Percentiles rank a stretch among this genome's conserved stretches.
Evolutionary conservation across 2,888 invertebrate genomes (phyloP).

Genomic region (Cataglyphis altisquamis): DNA sequence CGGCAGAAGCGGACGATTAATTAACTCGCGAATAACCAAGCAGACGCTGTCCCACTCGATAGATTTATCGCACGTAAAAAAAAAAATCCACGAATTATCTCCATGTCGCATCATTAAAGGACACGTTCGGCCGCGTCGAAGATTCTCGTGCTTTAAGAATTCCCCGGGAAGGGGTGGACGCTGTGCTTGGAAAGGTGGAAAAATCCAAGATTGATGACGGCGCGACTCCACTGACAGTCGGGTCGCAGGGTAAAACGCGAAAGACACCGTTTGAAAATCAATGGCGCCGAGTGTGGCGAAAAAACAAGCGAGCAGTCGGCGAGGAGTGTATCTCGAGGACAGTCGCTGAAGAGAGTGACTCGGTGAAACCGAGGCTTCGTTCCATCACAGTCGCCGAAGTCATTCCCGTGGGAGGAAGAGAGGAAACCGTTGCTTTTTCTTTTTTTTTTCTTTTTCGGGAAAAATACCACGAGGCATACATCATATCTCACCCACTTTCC

Average conservation of each 20-base stretch:
- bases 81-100: background rate
- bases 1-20: background rate
- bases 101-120: background rate
- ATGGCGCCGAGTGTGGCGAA: slow-evolving; percentile 61
- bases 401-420: slow-evolving; percentile 28
- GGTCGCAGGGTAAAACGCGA: slow-evolving; percentile 51
- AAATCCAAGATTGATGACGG: slow-evolving; percentile 64
- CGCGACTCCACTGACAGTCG: slow-evolving; percentile 43
- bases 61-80: background rate
- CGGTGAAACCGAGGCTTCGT: slow-evolving; percentile 45
- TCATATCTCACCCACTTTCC: slow-evolving; percentile 50
- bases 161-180: slow-evolving; percentile 29
- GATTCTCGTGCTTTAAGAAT: slow-evolving; percentile 15
- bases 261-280: slow-evolving; percentile 63
- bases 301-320: slow-evolving; percentile 56
- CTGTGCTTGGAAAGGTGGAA: slow-evolving; percentile 64
- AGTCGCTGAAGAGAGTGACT: slow-evolving; percentile 44
- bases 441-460: background rate
- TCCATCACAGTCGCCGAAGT: slow-evolving; percentile 53
- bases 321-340: slow-evolving; percentile 39
- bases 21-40: background rate
- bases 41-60: background rate
- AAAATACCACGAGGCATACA: slow-evolving; percentile 46
- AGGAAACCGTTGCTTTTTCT: slow-evolving; percentile 24
- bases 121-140: slow-evolving; percentile 6